A percentile compares a stretch with the other conserved stretches of the same genome.
Evolutionary conservation across 1,140 invertebrate species (phyloP).

Genomic region (Polypedilum pembai): DNA sequence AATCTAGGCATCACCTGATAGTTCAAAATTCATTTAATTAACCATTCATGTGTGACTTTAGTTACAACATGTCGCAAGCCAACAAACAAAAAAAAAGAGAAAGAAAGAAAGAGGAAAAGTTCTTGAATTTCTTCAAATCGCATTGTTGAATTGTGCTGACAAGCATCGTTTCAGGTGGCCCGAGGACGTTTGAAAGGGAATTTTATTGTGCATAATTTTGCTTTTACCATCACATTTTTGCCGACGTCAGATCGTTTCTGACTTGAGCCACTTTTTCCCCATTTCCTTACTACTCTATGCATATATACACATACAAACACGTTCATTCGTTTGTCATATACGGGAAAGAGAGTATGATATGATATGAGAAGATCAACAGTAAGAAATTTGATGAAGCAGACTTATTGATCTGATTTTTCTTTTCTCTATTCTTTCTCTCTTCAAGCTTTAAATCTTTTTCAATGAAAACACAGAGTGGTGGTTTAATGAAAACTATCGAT

Average conservation of each 20-base stretch:
- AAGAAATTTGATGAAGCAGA: slow-evolving; percentile 17
- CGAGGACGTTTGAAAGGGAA: slow-evolving; percentile 10
- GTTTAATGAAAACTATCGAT: slow-evolving; percentile 18
- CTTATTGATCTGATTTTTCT: slow-evolving; percentile 18
- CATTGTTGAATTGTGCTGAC: background rate
- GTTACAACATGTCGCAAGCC: background rate
- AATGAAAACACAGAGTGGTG: background rate
- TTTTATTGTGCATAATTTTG: slow-evolving; percentile 19
- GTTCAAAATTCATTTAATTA: no score
- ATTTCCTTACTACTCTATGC: background rate
- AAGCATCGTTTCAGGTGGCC: slow-evolving; percentile 3
- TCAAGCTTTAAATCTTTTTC: slow-evolving; percentile 3
- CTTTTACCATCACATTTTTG: background rate
- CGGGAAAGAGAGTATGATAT: background rate
- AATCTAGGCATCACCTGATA: background rate
- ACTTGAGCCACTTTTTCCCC: slow-evolving; percentile 3
- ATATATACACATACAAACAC: no score
- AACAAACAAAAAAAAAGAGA: background rate
- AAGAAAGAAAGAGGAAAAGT: background rate
- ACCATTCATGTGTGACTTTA: no score
- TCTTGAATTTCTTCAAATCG: background rate
- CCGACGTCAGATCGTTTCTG: slow-evolving; percentile 10
- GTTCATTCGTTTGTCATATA: no score
- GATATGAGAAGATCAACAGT: slow-evolving; percentile 5
- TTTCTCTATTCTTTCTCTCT: background rate